Percentiles rank a stretch among this genome's conserved stretches.
Conservation (phyloP, 2,113 vertebrate species). For the Pangasianodon hypophthalmus region DNA sequence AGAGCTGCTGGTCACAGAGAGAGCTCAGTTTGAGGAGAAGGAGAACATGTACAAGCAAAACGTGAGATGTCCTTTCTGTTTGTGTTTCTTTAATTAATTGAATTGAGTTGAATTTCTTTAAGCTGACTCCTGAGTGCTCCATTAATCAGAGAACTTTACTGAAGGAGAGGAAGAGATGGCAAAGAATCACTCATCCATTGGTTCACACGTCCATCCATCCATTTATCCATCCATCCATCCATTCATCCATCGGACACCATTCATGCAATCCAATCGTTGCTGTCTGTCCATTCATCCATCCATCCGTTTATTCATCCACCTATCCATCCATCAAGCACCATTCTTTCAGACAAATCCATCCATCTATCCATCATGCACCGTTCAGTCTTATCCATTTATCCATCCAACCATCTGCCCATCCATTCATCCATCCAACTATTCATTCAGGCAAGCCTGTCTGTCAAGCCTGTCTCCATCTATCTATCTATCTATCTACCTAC, state of each 20-base stretch:
- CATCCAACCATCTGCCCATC: too few species aligned
- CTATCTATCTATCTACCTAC: too few species aligned
- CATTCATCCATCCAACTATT: background rate
- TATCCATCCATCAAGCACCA: too few species aligned
- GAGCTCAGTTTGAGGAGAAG: constrained; percentile 76
- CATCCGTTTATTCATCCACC: too few species aligned
- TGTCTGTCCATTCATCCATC: background rate
- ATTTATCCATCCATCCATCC: background rate
- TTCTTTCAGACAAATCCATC: background rate
- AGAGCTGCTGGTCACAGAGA: constrained; percentile 76
- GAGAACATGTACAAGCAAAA: constrained; percentile 83
- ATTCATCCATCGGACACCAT: too few species aligned
- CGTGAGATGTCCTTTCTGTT: constrained; percentile 66
- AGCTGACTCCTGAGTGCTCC: background rate
- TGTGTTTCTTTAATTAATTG: too few species aligned
- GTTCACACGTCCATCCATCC: background rate
- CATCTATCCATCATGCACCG: background rate
- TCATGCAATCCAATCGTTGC: too few species aligned
- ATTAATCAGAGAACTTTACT: background rate
- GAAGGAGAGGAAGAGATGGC: background rate
- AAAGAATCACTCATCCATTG: background rate
- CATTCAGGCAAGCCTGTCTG: too few species aligned
- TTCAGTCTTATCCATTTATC: background rate
- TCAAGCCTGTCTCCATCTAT: too few species aligned
- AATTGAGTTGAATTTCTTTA: too few species aligned